A percentile compares a stretch with the other conserved stretches of the same genome.
phyloP scores from a whole-genome alignment of 1,140 invertebrate genomes.

The Bombyx mandarina region DNA sequence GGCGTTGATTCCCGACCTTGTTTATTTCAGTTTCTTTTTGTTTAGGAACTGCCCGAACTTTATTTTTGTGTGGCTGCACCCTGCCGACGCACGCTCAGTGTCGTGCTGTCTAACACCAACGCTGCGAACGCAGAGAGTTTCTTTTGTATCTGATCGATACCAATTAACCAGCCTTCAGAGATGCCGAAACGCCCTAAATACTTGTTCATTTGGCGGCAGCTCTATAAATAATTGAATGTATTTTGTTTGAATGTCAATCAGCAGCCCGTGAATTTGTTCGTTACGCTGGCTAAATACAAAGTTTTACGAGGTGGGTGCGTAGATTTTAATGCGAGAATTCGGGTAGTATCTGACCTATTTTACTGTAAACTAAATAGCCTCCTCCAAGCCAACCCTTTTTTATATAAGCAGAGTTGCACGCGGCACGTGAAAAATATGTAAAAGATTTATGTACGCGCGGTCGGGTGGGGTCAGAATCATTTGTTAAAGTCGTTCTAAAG shows the following conservation, averaged over 20 bases:
- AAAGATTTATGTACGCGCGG: conserved; percentile 10
- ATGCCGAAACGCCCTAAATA: conserved; percentile 17
- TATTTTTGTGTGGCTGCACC: conserved; percentile 53
- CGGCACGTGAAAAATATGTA: not conserved
- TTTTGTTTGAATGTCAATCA: conserved; percentile 26
- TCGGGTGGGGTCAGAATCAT: conserved; percentile 33
- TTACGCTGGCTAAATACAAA: conserved; percentile 25
- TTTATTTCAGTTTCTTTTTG: conserved; percentile 71
- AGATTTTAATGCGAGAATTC: conserved; percentile 2
- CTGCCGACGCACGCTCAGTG: conserved; percentile 37
- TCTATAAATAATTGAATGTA: conserved; percentile 35
- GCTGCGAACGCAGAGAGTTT: conserved; percentile 18
- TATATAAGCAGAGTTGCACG: too few species aligned
- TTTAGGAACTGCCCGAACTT: conserved; percentile 65
- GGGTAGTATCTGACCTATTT: too few species aligned
- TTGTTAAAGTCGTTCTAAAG: conserved; percentile 60
- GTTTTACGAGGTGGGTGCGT: conserved; percentile 13
- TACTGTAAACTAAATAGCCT: too few species aligned
- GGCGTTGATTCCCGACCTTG: conserved; percentile 67
- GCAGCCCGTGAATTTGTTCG: conserved; percentile 28
- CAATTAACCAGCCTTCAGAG: conserved; percentile 30
- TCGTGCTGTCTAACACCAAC: conserved; percentile 16
- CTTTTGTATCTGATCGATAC: conserved; percentile 17
- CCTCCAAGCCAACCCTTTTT: too few species aligned
- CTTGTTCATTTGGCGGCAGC: conserved; percentile 21